phyloP scores from a whole-genome alignment of 2,888 invertebrate species.

The Cenopis cana region DNA sequence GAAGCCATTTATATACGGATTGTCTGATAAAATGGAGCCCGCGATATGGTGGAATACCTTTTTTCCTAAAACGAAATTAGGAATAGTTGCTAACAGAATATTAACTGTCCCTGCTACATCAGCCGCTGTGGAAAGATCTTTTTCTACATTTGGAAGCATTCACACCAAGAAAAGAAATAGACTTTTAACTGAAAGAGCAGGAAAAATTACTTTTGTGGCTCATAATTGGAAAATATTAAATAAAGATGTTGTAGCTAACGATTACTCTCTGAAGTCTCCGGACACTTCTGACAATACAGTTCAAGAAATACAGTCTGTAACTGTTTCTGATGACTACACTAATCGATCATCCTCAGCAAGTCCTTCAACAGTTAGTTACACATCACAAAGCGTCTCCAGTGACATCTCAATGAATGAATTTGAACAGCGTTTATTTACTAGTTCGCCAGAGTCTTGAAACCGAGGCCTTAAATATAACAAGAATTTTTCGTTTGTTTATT shows the following conservation, averaged over 20 bases:
- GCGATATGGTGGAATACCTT: conserved; percentile 14
- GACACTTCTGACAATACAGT: conserved; percentile 18
- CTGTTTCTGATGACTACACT: conserved; percentile 8
- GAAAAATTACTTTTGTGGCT: conserved; percentile 24
- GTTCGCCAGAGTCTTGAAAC: conserved; percentile 7
- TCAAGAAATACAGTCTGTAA: conserved; percentile 11
- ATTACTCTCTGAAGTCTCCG: conserved; percentile 5
- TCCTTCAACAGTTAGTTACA: conserved; percentile 9
- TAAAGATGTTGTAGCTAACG: conserved; percentile 15
- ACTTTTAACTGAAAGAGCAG: conserved; percentile 22
- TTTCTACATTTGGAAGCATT: conserved; percentile 19
- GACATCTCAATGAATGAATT: conserved; percentile 5
- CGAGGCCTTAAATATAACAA: neutral
- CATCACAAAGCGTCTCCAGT: neutral
- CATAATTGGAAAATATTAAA: conserved; percentile 26
- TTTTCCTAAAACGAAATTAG: conserved; percentile 14
- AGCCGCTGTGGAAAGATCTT: conserved; percentile 21
- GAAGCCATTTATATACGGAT: conserved; percentile 13
- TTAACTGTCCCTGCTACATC: conserved; percentile 24
- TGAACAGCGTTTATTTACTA: conserved; percentile 1
- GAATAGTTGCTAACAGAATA: conserved; percentile 17
- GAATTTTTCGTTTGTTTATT: neutral
- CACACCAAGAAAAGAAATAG: conserved; percentile 20
- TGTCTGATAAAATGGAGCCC: conserved; percentile 12
- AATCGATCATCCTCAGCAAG: conserved; percentile 3